These are phyloP conservation scores for Anguilla japonica DNA, from an alignment of 2,113 vertebrate species.

Conservation along the genomic window DNA sequence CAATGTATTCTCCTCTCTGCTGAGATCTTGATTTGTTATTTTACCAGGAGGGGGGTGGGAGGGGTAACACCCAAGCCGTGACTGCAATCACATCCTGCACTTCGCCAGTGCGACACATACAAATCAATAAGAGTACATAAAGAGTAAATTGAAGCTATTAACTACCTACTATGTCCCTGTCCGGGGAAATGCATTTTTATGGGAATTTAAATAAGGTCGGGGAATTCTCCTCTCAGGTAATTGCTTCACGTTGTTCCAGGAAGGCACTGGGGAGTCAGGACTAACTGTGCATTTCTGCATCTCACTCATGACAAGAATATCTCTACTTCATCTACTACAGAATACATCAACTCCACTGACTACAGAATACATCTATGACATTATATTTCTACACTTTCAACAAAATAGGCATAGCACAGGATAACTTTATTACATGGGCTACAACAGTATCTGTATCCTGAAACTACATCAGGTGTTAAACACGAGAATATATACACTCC, in stretches of 20 bases:
- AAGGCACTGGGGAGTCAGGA: neutral
- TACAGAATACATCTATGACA: neutral
- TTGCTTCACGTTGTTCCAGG: slow-evolving; percentile 13
- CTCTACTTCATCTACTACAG: neutral
- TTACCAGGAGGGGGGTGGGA: neutral
- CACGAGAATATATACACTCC: neutral
- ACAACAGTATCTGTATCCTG: no score
- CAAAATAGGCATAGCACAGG: neutral
- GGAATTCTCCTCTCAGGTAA: slow-evolving; percentile 18
- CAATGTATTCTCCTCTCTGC: neutral
- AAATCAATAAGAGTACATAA: slow-evolving; percentile 7
- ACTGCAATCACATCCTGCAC: neutral
- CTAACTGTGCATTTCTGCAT: neutral
- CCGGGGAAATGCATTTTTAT: neutral
- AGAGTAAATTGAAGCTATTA: slow-evolving; percentile 13
- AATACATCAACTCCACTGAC: neutral
- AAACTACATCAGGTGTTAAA: no score
- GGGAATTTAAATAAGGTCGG: neutral
- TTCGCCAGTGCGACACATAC: neutral
- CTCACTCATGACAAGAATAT: slow-evolving; percentile 2
- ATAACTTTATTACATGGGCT: neutral
- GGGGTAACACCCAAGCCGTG: neutral
- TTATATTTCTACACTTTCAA: neutral
- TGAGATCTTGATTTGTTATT: neutral
- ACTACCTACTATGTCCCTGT: slow-evolving; percentile 12